phyloP scores from a whole-genome alignment of 2,797 vertebrate species.

The Phyllotis vaccarum region DNA sequence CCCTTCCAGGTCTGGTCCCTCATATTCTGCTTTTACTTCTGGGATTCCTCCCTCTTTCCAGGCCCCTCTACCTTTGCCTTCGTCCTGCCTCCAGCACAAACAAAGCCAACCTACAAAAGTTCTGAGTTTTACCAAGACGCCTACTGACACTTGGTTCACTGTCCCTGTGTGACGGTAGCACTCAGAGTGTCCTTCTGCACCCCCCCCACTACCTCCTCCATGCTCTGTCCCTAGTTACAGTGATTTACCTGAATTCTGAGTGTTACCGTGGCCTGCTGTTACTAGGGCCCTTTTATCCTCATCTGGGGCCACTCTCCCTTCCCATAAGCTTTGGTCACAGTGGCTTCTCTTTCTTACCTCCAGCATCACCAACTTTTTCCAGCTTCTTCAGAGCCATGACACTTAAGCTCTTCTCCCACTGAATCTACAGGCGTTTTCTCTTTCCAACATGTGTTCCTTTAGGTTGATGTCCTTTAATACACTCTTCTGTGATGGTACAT shows the following conservation, averaged over 20 bases:
- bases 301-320: background rate
- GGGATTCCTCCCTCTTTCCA: background rate
- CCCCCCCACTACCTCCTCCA: background rate
- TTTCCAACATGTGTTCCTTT: background rate
- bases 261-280: fast-evolving
- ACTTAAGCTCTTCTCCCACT: background rate
- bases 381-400: background rate
- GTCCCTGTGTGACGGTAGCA: background rate
- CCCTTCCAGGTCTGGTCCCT: background rate
- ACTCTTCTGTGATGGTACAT: background rate
- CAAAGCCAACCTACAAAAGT: background rate
- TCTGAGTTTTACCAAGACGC: background rate
- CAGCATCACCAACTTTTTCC: background rate
- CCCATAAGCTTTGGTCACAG: background rate
- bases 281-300: background rate
- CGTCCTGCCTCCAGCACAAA: background rate
- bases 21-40: background rate
- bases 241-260: background rate
- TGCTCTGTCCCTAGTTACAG: background rate
- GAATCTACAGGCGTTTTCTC: background rate
- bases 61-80: background rate
- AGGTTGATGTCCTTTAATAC: background rate
- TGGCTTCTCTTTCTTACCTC: background rate
- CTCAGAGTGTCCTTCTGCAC: too few relatives aligned
- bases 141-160: background rate